Evolutionary conservation across 1,140 invertebrate genomes (phyloP).

Genomic region (Lasaia peninsularis): DNA sequence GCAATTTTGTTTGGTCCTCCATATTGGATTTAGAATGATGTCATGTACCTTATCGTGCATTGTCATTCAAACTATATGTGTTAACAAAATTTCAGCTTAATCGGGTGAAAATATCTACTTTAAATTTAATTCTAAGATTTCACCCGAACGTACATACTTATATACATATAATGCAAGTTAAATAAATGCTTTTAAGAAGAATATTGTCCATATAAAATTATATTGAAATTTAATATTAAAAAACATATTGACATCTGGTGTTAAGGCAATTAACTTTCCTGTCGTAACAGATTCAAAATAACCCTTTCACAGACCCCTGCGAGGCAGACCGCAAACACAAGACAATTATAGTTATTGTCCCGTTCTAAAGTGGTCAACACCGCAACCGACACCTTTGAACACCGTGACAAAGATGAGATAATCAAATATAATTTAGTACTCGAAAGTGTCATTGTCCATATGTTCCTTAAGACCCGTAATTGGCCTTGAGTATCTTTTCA

Average conservation of each 20-base stretch:
- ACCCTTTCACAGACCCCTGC: conserved; percentile 27
- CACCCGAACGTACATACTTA: too few species aligned
- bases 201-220: too few species aligned
- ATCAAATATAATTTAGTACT: conserved; percentile 66
- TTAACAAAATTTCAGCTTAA: too few species aligned
- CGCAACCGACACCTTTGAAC: conserved; percentile 62
- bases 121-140: too few species aligned
- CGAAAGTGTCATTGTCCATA: conserved; percentile 59
- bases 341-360: conserved; percentile 32
- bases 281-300: conserved; percentile 39
- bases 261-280: conserved; percentile 39
- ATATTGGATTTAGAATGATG: too few species aligned
- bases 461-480: conserved; percentile 36
- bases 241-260: conserved; percentile 30
- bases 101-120: too few species aligned
- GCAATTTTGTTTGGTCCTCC: too few species aligned
- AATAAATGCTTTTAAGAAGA: too few species aligned
- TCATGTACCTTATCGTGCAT: too few species aligned
- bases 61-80: too few species aligned
- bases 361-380: conserved; percentile 60
- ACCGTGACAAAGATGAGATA: conserved; percentile 60
- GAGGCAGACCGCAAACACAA: conserved; percentile 33
- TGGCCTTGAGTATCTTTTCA: conserved; percentile 25
- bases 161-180: too few species aligned
- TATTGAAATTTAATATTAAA: too few species aligned